A percentile compares a stretch with the other conserved stretches of the same genome.
phyloP scores from a whole-genome alignment of 2,113 vertebrate genomes.

The Cranoglanis bouderius region DNA sequence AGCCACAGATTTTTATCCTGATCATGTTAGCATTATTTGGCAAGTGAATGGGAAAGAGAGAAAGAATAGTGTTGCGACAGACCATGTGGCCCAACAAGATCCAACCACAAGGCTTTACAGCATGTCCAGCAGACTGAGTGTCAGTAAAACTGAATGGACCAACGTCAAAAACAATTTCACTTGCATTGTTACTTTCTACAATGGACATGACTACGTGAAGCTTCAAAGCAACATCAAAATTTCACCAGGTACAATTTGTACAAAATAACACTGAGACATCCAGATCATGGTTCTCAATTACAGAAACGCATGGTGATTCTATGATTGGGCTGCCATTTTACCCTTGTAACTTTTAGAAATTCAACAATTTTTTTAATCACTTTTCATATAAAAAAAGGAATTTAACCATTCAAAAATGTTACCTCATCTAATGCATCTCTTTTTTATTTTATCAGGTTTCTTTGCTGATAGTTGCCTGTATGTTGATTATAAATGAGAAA shows the following conservation, averaged over 20 bases:
- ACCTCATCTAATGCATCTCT: no score
- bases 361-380: background rate
- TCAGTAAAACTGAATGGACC: slow-evolving; percentile 67
- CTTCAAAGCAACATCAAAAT: background rate
- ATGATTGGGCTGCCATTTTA: background rate
- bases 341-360: background rate
- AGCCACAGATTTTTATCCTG: slow-evolving; percentile 82
- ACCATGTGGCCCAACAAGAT: slow-evolving; percentile 5
- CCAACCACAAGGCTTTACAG: slow-evolving; percentile 52
- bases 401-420: background rate
- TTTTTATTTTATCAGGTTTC: no score
- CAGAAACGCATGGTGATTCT: background rate
- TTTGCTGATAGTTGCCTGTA: background rate
- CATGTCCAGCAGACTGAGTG: slow-evolving; percentile 81
- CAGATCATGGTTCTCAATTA: background rate
- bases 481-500: background rate
- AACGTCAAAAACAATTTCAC: slow-evolving; percentile 61
- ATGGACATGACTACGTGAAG: fast-evolving
- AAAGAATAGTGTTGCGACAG: slow-evolving; percentile 67
- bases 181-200: slow-evolving; percentile 73
- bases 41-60: background rate
- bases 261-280: background rate
- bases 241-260: slow-evolving; percentile 35
- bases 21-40: slow-evolving; percentile 83
- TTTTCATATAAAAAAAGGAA: background rate